These are phyloP conservation scores for Cryptomyrus ogoouensis DNA, from an alignment of 2,113 vertebrate genomes.

Conservation along the genomic window DNA sequence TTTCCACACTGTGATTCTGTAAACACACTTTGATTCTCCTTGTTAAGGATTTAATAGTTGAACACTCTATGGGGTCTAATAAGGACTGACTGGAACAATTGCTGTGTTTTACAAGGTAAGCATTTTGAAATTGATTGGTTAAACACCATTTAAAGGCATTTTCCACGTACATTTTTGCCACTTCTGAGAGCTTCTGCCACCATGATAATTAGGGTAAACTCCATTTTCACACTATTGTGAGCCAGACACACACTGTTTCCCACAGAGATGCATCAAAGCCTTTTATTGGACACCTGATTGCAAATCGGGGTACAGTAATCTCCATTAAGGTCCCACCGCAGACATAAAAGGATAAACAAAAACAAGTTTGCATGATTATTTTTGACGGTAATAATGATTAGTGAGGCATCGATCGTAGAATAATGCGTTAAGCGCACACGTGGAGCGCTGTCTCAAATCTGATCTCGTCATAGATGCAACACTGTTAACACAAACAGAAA, in stretches of 20 bases:
- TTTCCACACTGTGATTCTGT: conserved; percentile 64
- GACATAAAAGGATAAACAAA: conserved; percentile 26
- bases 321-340: conserved; percentile 8
- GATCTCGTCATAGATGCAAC: not conserved
- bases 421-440: not conserved
- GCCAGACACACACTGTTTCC: conserved; percentile 46
- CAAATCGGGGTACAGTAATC: conserved; percentile 34
- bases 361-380: conserved; percentile 8
- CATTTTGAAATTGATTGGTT: conserved; percentile 81
- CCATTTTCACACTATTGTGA: conserved; percentile 56
- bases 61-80: conserved; percentile 52
- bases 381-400: conserved; percentile 24
- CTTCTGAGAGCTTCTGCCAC: conserved; percentile 39
- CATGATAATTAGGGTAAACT: conserved; percentile 47
- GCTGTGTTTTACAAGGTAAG: conserved; percentile 67
- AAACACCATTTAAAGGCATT: conserved; percentile 70
- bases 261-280: conserved; percentile 50
- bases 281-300: conserved; percentile 55
- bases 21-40: conserved; percentile 51
- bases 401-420: not conserved
- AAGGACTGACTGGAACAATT: conserved; percentile 50
- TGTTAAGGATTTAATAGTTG: conserved; percentile 69
- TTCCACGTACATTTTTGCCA: conserved; percentile 42
- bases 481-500: not conserved
- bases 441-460: not conserved